Base-by-base conservation (phyloP, 1,140 invertebrate species). In the Ganaspis sp. region DNA sequence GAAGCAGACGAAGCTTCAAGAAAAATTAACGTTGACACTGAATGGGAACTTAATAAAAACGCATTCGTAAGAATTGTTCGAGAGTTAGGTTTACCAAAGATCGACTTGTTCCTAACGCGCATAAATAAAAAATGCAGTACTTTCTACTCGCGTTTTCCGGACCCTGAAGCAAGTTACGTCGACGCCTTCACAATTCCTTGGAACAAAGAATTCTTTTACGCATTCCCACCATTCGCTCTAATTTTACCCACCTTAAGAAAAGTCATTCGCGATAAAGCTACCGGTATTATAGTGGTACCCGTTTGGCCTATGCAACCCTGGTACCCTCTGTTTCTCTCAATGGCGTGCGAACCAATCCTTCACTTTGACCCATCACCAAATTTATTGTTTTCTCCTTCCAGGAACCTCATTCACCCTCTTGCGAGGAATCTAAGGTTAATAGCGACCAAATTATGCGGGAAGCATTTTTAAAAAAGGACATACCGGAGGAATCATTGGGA, bases 121-220 rank as follows among this genome's bases (percentile, higher is more conserved):
- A 6, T 15, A 80, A 11, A 77, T 81, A 40, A 40, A 40, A 40
- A 11, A 40, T 40, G 38, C 12, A 40, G 4, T 40, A 73, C 4
- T 19, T 79, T 58, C 23, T 79, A 70, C 34, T 72, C 73, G 2
- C 17, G 53, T 23, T 54, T 5, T 19, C 53, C 53, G 3, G 21
- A 83, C 23, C 82, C 82, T 11, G 79, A 80, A 12, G 70, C 82
- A 19, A 54, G 34, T 8, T 72, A 69, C 3, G 58, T 85, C 2
- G 77, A 85, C 70, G 82, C 82, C 17, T 85, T 83, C 23, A 85
- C 82, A 11, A 75, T 72, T 1, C 9, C 26, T 69, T 78, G 78
- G 80, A 12, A 29, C 12, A 70, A 42, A 4, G 26, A 58, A 49
- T 12, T 42, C 15, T 75, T 70, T 40, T 81, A 77, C 17, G 79